A percentile compares a stretch with the other conserved stretches of the same genome.
Conservation (phyloP, 2,113 vertebrate genomes). For the Uria aalge region DNA sequence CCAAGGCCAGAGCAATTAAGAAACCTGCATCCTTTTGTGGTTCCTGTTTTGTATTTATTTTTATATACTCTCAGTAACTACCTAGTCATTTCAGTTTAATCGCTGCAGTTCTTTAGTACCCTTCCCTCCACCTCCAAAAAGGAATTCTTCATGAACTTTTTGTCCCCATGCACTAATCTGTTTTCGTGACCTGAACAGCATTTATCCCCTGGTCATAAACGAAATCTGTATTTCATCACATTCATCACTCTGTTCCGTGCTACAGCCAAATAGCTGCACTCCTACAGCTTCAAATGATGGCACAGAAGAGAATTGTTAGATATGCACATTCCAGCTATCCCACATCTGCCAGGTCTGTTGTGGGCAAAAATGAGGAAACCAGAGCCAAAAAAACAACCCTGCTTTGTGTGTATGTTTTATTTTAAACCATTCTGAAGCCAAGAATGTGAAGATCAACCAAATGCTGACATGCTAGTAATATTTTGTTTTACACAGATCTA, state of each 20-base stretch:
- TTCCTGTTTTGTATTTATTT: conserved; percentile 32
- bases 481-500: conserved; percentile 63
- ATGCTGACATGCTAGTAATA: conserved; percentile 62
- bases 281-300: conserved; percentile 70
- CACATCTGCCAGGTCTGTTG: conserved; percentile 70
- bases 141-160: background rate
- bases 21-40: background rate
- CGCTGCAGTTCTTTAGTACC: background rate
- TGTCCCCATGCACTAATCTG: conserved; percentile 38
- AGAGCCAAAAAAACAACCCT: conserved; percentile 47
- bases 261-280: conserved; percentile 65
- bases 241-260: conserved; percentile 48
- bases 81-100: background rate
- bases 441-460: conserved; percentile 68
- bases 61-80: background rate
- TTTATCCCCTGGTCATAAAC: conserved; percentile 47
- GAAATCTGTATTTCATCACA: conserved; percentile 68
- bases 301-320: conserved; percentile 69
- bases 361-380: conserved; percentile 61
- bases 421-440: conserved; percentile 61
- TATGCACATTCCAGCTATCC: conserved; percentile 68
- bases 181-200: conserved; percentile 50
- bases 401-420: conserved; percentile 57
- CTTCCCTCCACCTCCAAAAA: background rate
- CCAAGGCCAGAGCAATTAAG: conserved; percentile 28